Conservation (phyloP, 2,113 vertebrate genomes). For the Chitala chitala region DNA sequence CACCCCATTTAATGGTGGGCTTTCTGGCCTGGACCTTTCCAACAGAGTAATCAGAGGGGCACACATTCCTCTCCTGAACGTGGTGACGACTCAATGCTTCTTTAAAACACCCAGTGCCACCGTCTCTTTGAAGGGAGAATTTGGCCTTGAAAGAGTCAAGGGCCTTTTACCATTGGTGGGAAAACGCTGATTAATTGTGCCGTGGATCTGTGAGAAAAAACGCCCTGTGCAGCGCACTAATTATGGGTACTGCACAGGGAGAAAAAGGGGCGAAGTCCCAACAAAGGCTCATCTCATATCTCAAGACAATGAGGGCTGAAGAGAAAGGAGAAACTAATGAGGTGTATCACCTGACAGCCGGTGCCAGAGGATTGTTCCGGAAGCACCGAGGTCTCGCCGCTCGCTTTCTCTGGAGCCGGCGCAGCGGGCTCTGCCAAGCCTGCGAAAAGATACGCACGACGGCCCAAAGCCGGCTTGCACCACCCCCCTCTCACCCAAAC, state of each 20-base stretch:
- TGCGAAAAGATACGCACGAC: conserved; percentile 35
- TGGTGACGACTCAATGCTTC: conserved; percentile 30
- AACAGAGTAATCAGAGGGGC: conserved; percentile 21
- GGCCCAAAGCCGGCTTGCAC: conserved; percentile 27
- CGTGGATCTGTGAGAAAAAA: conserved; percentile 74
- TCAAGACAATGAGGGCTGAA: conserved; percentile 68
- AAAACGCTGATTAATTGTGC: conserved; percentile 77
- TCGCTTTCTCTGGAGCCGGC: conserved; percentile 22
- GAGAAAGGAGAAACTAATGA: conserved; percentile 66
- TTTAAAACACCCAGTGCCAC: conserved; percentile 10
- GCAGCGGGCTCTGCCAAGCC: conserved; percentile 31
- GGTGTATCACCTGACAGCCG: conserved; percentile 69
- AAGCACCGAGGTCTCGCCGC: conserved; percentile 22
- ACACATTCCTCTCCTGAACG: neutral
- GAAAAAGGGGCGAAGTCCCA: conserved; percentile 60
- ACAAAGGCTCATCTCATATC: conserved; percentile 76
- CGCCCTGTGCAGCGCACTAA: conserved; percentile 69
- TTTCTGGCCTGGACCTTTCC: neutral
- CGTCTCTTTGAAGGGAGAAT: conserved; percentile 30
- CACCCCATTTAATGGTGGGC: neutral
- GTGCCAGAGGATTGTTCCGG: conserved; percentile 21
- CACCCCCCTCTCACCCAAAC: conserved; percentile 3
- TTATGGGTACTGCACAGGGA: conserved; percentile 60
- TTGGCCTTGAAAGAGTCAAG: conserved; percentile 61
- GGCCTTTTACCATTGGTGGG: conserved; percentile 66